These are phyloP conservation scores for Actinostola sp. DNA, from an alignment of 92 coral and sea anemone species.

Conservation along the genomic window DNA sequence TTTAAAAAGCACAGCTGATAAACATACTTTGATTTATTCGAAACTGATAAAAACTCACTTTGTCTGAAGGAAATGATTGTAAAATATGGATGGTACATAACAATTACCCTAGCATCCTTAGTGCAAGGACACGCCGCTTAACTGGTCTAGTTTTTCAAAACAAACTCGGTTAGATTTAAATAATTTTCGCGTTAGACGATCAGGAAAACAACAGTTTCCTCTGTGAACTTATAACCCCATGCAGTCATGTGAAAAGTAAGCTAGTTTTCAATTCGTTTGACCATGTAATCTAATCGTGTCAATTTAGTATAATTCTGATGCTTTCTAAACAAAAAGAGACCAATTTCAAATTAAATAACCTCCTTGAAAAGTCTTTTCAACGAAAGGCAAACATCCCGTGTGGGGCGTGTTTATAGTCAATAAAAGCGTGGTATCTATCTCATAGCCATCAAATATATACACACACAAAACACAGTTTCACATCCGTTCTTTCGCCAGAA, in stretches of 20 bases:
- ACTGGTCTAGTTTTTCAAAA: too few species aligned
- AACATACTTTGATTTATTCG: not conserved
- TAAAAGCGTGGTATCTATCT: not conserved
- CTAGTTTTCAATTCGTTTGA: too few species aligned
- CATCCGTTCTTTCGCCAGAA: too few species aligned
- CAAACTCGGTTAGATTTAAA: too few species aligned
- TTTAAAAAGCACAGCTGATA: not conserved
- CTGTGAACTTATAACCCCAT: too few species aligned
- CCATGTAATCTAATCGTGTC: too few species aligned
- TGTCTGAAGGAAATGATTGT: not conserved
- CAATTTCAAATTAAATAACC: constrained; percentile 5
- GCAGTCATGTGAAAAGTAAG: too few species aligned
- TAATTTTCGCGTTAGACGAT: too few species aligned
- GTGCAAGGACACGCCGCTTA: too few species aligned
- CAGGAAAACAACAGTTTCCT: too few species aligned
- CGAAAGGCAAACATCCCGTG: constrained; percentile 9
- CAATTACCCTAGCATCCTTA: too few species aligned
- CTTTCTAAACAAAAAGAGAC: constrained; percentile 4
- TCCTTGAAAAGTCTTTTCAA: not conserved
- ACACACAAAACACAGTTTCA: not conserved
- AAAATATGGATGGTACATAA: not conserved
- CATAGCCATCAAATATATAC: not conserved
- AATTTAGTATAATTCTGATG: constrained; percentile 10
- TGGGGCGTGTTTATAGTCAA: not conserved
- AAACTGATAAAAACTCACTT: not conserved